Evolutionary conservation across 2,113 vertebrate genomes (phyloP), one percentile per base, ranked within the genome.

Genomic region (Trogon melanurus): DNA sequence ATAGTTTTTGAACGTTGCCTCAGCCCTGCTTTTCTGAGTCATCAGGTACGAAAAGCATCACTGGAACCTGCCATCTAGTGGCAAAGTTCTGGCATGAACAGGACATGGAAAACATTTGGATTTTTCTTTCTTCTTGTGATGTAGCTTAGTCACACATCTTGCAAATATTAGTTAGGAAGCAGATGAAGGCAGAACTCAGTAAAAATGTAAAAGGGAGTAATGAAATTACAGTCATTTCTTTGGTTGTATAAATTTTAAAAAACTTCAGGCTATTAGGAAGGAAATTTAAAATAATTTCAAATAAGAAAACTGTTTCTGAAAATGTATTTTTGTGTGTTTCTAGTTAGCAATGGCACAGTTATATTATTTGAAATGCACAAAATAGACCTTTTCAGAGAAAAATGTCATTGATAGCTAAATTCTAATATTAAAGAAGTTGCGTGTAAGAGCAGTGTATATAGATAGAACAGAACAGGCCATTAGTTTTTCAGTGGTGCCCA

Each of bases 11-110:
- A 69, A 27, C 2, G 5, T 62, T 73, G n/a, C 71, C 58, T 65
- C 26, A 47, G 29, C 19, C 17, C 6, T 51, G 25, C 58, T 78
- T 44, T 66, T 79, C 57, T 45, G n/a, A 47, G 30, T 36, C 56
- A 23, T 11, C 26, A 13, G 16, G 2, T 11, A 11, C 10, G 16
- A 89, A 47, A 66, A 76, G 79, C 80, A 32, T 48, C 86, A 30
- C 78, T 70, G 53, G 76, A 64, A 70, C 83, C 88, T 95, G 81
- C 97, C 97, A 96, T 60, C 98, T 98, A 93, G 88, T 94, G 98
- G 92, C 85, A 90, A 83, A 16, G 10, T 41, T 48, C 25, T 72
- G 65, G 54, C 38, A 66, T 45, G 75, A 51, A 71, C 32, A 57
- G 11, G 9, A n/a, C 54, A 34, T 5, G 21, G 71, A 51, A 82